Evolutionary conservation across 2,888 invertebrate species (phyloP).

Genomic region (Hypsopygia costalis): DNA sequence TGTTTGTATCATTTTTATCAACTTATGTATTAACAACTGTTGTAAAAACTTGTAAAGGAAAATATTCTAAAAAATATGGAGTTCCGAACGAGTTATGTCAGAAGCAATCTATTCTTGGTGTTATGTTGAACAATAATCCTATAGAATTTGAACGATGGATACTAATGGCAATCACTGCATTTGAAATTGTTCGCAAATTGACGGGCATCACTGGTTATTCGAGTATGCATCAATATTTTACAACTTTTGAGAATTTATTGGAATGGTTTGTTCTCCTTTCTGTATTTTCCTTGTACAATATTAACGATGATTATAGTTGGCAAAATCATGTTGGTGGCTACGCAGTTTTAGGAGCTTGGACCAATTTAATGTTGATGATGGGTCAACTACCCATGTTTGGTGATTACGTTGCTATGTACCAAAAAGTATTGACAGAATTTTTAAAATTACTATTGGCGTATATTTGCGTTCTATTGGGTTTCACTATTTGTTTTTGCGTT

Average conservation of each 20-base stretch:
- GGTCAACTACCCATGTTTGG: slow-evolving; percentile 94
- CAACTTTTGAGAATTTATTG: slow-evolving; percentile 90
- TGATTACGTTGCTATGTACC: slow-evolving; percentile 95
- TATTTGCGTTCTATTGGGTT: slow-evolving; percentile 90
- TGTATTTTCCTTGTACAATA: slow-evolving; percentile 90
- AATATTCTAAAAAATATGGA: slow-evolving; percentile 66
- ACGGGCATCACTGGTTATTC: slow-evolving; percentile 91
- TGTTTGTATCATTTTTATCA: slow-evolving; percentile 89
- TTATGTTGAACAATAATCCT: slow-evolving; percentile 86
- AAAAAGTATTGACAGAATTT: slow-evolving; percentile 91
- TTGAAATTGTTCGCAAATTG: slow-evolving; percentile 89
- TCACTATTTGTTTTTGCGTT: slow-evolving; percentile 93
- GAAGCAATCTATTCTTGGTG: slow-evolving; percentile 86
- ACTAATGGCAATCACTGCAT: slow-evolving; percentile 86
- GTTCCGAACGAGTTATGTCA: slow-evolving; percentile 87
- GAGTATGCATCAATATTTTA: slow-evolving; percentile 88
- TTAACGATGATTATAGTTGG: slow-evolving; percentile 89
- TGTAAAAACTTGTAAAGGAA: slow-evolving; percentile 83
- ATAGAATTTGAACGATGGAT: slow-evolving; percentile 91
- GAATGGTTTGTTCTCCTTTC: slow-evolving; percentile 93
- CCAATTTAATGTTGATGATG: slow-evolving; percentile 93
- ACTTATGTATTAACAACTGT: slow-evolving; percentile 89
- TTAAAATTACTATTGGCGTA: slow-evolving; percentile 90
- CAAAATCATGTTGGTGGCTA: slow-evolving; percentile 93
- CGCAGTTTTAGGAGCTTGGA: slow-evolving; percentile 92